Base-by-base conservation (phyloP, 2,113 vertebrate species). In the Pterocles gutturalis region DNA sequence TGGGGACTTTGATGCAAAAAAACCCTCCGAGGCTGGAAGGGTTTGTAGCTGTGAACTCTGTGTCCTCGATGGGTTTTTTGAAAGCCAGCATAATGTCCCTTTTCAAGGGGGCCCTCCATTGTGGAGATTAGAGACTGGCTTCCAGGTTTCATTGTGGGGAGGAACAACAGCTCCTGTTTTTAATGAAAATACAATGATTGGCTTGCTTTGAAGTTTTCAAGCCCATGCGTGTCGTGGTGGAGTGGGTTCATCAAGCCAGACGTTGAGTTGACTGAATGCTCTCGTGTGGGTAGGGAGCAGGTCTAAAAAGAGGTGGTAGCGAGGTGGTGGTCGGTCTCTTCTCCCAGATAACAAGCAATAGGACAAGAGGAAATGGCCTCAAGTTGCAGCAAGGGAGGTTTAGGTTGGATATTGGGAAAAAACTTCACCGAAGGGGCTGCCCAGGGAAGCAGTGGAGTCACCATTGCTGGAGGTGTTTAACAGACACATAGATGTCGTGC, bases 131-230 rank as follows among this genome's bases (percentile, higher is more conserved):
- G 77, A 81, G 69, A 10, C 31, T 38, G 28, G 57, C 64, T 55
- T 54, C 15, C 22, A 43, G 75, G 45, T 45, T 93, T 80, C 48
- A 6, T 67, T 88, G 83, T 80, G 46, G n/a, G 46, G 36, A 91
- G 84, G 43, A 70, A 72, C 66, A 93, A 78, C 55, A 72, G 66
- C 83, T 91, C 18, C 1, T 58, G 43, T 29, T 55, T 94, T 43
- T 75, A 70, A 75, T 66, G 75, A 85, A 93, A 81, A 92, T 69
- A 67, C n/a, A 79, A 14, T 31, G 67, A 65, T 85, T 64, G 65
- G 38, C n/a, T 34, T 48, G 43, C 87, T 95, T 88, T 69, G 85
- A 86, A 67, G 88, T 85, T 91, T 72, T 53, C 38, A 22, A 38
- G 70, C 60, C 76, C 16, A 2, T 10, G 9, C 3, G 19, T 2